These are phyloP conservation scores for Eupeodes latifasciatus DNA, from an alignment of 2,888 invertebrate species.

Conservation along the genomic window DNA sequence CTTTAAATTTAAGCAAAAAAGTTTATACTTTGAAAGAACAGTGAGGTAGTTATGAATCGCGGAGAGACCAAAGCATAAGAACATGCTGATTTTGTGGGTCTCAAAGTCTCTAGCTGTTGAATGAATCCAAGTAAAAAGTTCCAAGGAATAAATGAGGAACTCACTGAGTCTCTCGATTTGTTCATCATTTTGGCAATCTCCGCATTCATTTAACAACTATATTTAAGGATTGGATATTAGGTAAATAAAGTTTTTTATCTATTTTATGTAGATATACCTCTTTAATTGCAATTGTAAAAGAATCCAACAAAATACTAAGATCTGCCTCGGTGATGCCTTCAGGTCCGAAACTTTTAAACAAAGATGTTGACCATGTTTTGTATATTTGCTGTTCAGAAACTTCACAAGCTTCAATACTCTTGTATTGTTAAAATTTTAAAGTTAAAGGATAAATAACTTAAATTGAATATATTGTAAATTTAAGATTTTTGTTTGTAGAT, in stretches of 20 bases:
- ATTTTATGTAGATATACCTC: not conserved
- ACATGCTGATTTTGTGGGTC: constrained; percentile 21
- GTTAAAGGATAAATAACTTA: constrained; percentile 50
- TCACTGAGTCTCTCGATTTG: constrained; percentile 24
- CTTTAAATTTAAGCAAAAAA: not conserved
- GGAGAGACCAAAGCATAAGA: constrained; percentile 58
- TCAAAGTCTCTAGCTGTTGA: constrained; percentile 36
- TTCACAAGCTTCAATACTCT: constrained; percentile 23
- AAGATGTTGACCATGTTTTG: constrained; percentile 43
- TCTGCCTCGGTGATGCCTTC: constrained; percentile 8
- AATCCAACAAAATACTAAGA: constrained; percentile 29
- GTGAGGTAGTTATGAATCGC: constrained; percentile 36
- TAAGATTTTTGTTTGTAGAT: not conserved
- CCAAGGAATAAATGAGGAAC: constrained; percentile 45
- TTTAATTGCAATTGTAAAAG: constrained; percentile 29
- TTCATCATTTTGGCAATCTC: constrained; percentile 10
- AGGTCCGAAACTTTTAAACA: constrained; percentile 53
- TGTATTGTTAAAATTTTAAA: constrained; percentile 19
- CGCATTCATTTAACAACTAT: constrained; percentile 43
- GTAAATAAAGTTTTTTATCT: not conserved
- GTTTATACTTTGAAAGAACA: constrained; percentile 38
- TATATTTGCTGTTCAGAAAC: constrained; percentile 34
- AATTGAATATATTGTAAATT: not conserved
- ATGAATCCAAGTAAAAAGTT: constrained; percentile 60
- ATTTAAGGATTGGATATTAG: not conserved